Percentiles rank a stretch among this genome's conserved stretches.
These are phyloP conservation scores for Eristalinus aeneus DNA, from an alignment of 2,888 invertebrate species.

Conservation along the genomic window DNA sequence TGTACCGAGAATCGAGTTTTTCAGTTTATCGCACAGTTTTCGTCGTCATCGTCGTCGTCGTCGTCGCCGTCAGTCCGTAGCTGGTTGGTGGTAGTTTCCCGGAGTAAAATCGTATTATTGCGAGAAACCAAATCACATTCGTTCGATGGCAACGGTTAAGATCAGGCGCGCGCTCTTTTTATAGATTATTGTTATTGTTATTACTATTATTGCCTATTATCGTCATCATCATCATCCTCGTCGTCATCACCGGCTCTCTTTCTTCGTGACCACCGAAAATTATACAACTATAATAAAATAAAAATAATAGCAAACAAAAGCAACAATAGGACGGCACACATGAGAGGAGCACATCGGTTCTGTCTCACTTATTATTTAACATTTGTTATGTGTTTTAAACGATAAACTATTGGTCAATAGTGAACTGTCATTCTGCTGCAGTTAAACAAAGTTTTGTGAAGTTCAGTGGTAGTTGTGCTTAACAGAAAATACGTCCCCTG, in stretches of 20 bases:
- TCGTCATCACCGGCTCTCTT: constrained; percentile 62
- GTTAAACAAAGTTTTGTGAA: constrained; percentile 1
- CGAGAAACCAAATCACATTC: constrained; percentile 81
- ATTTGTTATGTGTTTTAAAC: neutral
- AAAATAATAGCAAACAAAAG: constrained; percentile 53
- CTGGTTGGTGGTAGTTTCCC: constrained; percentile 65
- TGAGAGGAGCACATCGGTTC: constrained; percentile 9
- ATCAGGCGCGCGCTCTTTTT: constrained; percentile 81
- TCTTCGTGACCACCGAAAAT: constrained; percentile 51
- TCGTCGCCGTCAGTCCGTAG: constrained; percentile 56
- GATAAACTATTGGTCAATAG: constrained; percentile 18
- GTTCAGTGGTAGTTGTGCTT: neutral
- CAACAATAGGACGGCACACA: constrained; percentile 58
- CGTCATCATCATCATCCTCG: constrained; percentile 63
- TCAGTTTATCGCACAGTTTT: constrained; percentile 66
- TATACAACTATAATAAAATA: constrained; percentile 49
- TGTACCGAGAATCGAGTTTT: constrained; percentile 68
- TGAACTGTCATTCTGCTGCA: neutral
- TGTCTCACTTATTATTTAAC: neutral
- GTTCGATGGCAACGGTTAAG: constrained; percentile 81
- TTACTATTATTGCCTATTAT: constrained; percentile 71
- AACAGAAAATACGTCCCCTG: neutral
- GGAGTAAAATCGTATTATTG: constrained; percentile 81
- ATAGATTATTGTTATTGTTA: constrained; percentile 73
- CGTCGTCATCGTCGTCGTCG: constrained; percentile 64